phyloP scores from a whole-genome alignment of 2,113 vertebrate genomes.

The Tricholaema leucomelas region DNA sequence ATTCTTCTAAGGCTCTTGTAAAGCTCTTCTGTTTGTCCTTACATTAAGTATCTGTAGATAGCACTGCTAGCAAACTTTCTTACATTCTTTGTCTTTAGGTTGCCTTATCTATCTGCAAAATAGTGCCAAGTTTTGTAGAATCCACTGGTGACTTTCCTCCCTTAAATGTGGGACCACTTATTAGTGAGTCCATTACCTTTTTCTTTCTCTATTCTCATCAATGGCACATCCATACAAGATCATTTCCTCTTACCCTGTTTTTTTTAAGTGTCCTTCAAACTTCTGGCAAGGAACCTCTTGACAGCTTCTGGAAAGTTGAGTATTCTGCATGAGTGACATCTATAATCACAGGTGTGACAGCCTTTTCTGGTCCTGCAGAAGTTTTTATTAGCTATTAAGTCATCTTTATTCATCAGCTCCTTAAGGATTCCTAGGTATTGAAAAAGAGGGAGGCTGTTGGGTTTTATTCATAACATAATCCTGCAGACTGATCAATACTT shows the following conservation, averaged over 20 bases:
- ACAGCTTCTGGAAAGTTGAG: background rate
- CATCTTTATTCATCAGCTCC: background rate
- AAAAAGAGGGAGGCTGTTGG: background rate
- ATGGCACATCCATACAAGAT: background rate
- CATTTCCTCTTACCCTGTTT: background rate
- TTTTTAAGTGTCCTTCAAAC: background rate
- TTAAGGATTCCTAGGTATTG: background rate
- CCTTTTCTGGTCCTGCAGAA: background rate
- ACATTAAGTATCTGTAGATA: background rate
- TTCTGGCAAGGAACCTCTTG: background rate
- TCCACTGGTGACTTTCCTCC: background rate
- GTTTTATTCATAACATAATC: background rate
- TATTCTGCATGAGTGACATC: background rate
- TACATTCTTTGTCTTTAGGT: background rate
- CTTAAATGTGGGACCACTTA: fast-evolving
- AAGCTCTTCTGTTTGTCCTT: background rate
- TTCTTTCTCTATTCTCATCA: background rate
- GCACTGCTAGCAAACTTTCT: background rate
- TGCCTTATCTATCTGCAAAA: background rate
- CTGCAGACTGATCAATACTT: background rate
- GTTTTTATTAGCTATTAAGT: background rate
- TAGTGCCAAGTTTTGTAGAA: background rate
- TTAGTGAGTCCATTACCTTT: background rate
- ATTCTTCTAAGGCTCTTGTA: background rate
- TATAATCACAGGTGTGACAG: background rate